Evolutionary conservation across 2,797 vertebrate species (phyloP).

Genomic region (Momotus momota): DNA sequence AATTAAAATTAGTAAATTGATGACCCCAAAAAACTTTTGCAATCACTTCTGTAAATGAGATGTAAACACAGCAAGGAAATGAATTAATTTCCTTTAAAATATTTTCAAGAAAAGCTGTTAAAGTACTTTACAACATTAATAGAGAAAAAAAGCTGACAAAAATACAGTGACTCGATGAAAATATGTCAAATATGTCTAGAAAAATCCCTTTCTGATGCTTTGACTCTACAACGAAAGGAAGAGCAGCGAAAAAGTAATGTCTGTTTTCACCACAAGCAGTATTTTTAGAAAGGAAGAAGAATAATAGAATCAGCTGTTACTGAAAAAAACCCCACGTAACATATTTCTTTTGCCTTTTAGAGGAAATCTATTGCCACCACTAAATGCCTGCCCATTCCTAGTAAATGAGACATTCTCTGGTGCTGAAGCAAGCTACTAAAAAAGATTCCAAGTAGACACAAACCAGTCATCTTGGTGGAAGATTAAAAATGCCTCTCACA

Average conservation of each 20-base stretch:
- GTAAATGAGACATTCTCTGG: neutral
- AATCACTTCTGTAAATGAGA: neutral
- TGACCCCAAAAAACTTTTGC: neutral
- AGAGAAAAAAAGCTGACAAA: neutral
- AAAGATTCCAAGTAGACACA: neutral
- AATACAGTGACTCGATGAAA: neutral
- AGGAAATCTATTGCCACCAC: neutral
- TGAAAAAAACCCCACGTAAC: accelerated
- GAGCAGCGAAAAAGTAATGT: neutral
- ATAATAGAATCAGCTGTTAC: neutral
- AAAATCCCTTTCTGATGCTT: neutral
- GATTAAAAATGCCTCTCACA: neutral
- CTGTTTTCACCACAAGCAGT: neutral
- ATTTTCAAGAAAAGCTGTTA: neutral
- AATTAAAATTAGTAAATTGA: neutral
- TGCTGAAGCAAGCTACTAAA: neutral
- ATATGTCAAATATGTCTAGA: neutral
- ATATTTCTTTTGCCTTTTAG: neutral
- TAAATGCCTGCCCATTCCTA: neutral
- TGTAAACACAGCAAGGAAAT: neutral
- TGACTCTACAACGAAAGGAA: neutral
- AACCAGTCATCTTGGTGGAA: neutral
- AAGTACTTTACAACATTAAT: neutral
- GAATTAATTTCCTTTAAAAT: neutral
- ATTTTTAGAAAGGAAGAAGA: neutral